Base-by-base conservation (phyloP, 2,113 vertebrate species). In the Silurus meridionalis region DNA sequence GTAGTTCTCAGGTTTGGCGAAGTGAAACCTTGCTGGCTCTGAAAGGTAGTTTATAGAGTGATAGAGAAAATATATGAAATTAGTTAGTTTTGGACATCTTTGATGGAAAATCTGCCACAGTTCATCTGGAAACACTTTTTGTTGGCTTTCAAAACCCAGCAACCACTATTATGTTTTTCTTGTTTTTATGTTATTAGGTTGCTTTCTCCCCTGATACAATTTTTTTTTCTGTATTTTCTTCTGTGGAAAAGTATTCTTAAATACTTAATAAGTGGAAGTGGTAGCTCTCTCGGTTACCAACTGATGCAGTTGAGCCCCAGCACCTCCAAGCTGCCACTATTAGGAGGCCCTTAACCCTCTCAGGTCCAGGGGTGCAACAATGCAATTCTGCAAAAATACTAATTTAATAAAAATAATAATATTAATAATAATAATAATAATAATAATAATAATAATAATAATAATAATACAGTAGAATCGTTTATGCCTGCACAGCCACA, bases 11-110 rank as follows among this genome's bases (percentile, higher is more conserved):
- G 92, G 92, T 86, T 92, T 92, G 74, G 15, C 58, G 78, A 96
- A 95, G 71, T 93, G 92, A 89, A 93, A 94, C 81, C 90, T 90
- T 86, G 93, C 88, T 5, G 90, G 88, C 86, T 95, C 96, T 96
- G 92, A 28, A 80, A 88, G 57, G 53, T 25, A 88, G 66, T 85
- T 74, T 55, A 72, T 46, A 58, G 53, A 28, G 63, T 23, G 8
- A 69, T 63, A 82, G 21, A 7, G 1, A 0, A 21, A 82, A 61
- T 48, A 48, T 46, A 81, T 72, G 3, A 3, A 48, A 46, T 21
- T 50, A 9, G 25, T 67, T 28, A 13, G 25, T 6, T 67, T 67
- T 28, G 4, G 5, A 3, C 25, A 67, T 28, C 4, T 67, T 28
- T 28, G 2, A 37, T 37, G n/a, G 66, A 67, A 25, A 67, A 67